These are phyloP conservation scores for Threskiornis aethiopicus DNA, from an alignment of 2,797 vertebrate genomes.

Conservation along the genomic window DNA sequence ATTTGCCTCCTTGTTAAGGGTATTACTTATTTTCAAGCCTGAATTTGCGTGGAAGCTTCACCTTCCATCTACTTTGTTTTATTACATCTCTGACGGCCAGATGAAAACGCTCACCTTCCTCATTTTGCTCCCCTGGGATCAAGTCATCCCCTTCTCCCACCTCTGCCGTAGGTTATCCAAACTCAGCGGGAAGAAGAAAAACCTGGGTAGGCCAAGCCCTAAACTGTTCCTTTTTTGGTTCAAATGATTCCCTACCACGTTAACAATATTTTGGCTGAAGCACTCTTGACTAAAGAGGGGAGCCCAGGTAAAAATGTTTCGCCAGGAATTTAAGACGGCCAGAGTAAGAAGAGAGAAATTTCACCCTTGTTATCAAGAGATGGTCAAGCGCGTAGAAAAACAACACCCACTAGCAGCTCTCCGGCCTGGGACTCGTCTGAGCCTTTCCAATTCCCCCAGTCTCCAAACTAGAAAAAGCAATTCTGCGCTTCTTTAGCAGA, in stretches of 20 bases:
- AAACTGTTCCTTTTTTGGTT: neutral
- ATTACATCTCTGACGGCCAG: too few relatives aligned
- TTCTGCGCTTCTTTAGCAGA: neutral
- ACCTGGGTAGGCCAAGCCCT: rapidly evolving
- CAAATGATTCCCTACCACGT: rapidly evolving
- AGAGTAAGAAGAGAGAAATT: neutral
- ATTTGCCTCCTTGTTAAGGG: neutral
- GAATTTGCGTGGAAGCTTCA: neutral
- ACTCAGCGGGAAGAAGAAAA: neutral
- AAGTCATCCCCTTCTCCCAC: neutral
- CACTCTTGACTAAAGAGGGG: neutral
- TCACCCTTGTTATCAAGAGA: neutral
- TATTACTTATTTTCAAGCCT: neutral
- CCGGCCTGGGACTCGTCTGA: neutral
- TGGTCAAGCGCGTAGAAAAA: neutral
- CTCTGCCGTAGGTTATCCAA: neutral
- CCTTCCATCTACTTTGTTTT: neutral
- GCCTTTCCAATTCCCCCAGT: neutral
- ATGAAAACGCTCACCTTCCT: neutral
- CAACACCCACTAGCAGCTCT: neutral
- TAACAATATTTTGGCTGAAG: neutral
- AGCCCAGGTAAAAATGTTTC: neutral
- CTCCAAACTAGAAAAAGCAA: neutral
- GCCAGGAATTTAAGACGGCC: neutral
- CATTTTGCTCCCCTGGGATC: neutral